A percentile compares a stretch with the other conserved stretches of the same genome.
These are phyloP conservation scores for Rhinoraja longicauda DNA, from an alignment of 2,797 vertebrate species.

Conservation along the genomic window DNA sequence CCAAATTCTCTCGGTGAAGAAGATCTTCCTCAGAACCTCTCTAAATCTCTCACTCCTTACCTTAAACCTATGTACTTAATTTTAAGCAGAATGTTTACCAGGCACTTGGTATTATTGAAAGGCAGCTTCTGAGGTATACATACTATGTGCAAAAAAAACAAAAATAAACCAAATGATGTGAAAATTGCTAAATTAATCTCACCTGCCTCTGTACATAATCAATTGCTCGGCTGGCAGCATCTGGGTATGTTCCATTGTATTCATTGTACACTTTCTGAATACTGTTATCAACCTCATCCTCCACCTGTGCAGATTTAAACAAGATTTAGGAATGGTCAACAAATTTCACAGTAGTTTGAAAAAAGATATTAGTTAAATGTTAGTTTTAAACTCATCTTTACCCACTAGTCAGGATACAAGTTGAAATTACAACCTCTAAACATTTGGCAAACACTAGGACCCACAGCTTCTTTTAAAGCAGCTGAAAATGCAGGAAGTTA, in stretches of 20 bases:
- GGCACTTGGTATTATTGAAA: neutral
- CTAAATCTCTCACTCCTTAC: no score
- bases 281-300: constrained; percentile 85
- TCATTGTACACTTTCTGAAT: constrained; percentile 88
- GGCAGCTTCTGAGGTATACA: neutral
- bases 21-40: no score
- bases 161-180: constrained; percentile 14
- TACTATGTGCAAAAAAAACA: neutral
- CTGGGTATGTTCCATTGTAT: constrained; percentile 85
- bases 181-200: constrained; percentile 44
- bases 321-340: neutral
- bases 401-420: neutral
- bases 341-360: neutral
- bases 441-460: no score
- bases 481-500: neutral
- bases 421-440: neutral
- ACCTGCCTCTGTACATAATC: constrained; percentile 97
- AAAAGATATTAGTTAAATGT: neutral
- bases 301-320: constrained; percentile 66
- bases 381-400: neutral
- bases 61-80: no score
- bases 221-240: constrained; percentile 90
- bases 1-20: no score
- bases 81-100: neutral
- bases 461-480: constrained; percentile 35